Evolutionary conservation across 2,113 vertebrate species (phyloP), one percentile per base, ranked within the genome.

Genomic region (Sminthopsis crassicaudata): DNA sequence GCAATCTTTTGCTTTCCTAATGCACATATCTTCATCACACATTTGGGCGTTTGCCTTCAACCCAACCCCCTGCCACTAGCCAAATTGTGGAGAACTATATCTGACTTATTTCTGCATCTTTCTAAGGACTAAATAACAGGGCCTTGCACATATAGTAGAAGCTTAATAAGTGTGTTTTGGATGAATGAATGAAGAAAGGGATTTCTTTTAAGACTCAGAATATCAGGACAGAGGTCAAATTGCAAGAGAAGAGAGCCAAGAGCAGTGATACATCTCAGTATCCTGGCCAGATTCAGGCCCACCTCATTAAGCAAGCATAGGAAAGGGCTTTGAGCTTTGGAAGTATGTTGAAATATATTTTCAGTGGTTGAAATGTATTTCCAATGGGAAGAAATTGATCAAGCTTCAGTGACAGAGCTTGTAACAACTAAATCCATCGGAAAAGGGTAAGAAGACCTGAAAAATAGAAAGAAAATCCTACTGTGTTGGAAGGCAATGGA

Each of bases 291-390:
- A 25, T 16, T 26, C 8, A 0, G 27, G 27, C 24, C 2, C 2
- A 91, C 95, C 97, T 97, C 94, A 90, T 95, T 96, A 53, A 6
- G 46, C 95, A 90, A 96, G 95, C 95, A 60, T 23, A 96, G 94
- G 96, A 97, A 90, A 95, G 92, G 26, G 53, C 92, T 91, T 90
- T 95, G 95, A 54, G 46, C 60, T 57, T 95, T 94, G 57, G 94
- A 94, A 94, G 42, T n/a, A 89, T 52, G 57, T 96, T 48, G 92
- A 97, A 97, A 96, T 89, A 95, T 91, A 92, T 46, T 67, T 42
- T 52, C 19, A 90, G 46, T 50, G 27, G 48, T 96, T 48, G 92
- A 97, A 97, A 96, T 89, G 96, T 90, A 92, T 46, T 67, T 42
- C 54, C n/a, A 90, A 24, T 50, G 27, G 48, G 50, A 48, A 90